phyloP scores from a whole-genome alignment of 2,888 invertebrate species.

The Trichogramma dendrolimi region DNA sequence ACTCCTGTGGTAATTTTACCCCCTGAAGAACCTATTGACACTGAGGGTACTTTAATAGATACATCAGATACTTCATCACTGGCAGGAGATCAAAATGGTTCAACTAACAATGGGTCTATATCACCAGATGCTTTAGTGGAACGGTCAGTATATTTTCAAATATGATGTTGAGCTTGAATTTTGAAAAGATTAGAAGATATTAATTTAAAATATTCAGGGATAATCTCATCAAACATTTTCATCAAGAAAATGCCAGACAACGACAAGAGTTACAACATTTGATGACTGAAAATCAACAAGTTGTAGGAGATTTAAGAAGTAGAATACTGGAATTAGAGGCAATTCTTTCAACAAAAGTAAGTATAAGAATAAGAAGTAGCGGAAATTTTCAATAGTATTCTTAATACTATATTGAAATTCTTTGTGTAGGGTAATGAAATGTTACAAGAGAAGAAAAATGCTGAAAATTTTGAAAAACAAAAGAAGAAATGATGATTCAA shows the following conservation, averaged over 20 bases:
- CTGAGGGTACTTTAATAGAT: slow-evolving; percentile 63
- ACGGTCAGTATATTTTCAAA: slow-evolving; percentile 42
- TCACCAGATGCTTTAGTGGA: slow-evolving; percentile 55
- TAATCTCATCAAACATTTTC: slow-evolving; percentile 74
- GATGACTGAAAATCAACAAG: slow-evolving; percentile 43
- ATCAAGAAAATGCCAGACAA: slow-evolving; percentile 70
- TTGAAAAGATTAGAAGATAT: neutral
- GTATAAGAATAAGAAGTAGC: slow-evolving; percentile 3
- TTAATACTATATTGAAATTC: slow-evolving; percentile 4
- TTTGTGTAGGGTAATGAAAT: slow-evolving; percentile 57
- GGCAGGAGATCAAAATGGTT: slow-evolving; percentile 44
- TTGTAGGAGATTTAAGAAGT: slow-evolving; percentile 43
- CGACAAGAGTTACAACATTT: slow-evolving; percentile 54
- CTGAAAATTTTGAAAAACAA: slow-evolving; percentile 56
- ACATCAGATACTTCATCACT: slow-evolving; percentile 61
- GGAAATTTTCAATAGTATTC: slow-evolving; percentile 5
- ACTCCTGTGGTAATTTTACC: slow-evolving; percentile 89
- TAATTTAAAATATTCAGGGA: slow-evolving; percentile 55
- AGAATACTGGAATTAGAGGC: slow-evolving; percentile 45
- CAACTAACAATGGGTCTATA: slow-evolving; percentile 51
- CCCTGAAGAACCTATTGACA: slow-evolving; percentile 61
- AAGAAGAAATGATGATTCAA: slow-evolving; percentile 38
- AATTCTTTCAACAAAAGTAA: slow-evolving; percentile 44
- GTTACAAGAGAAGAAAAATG: slow-evolving; percentile 56
- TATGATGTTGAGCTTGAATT: neutral